These are phyloP conservation scores for Cyrtodaria siliqua DNA, from an alignment of 2,888 invertebrate genomes.

Conservation along the genomic window DNA sequence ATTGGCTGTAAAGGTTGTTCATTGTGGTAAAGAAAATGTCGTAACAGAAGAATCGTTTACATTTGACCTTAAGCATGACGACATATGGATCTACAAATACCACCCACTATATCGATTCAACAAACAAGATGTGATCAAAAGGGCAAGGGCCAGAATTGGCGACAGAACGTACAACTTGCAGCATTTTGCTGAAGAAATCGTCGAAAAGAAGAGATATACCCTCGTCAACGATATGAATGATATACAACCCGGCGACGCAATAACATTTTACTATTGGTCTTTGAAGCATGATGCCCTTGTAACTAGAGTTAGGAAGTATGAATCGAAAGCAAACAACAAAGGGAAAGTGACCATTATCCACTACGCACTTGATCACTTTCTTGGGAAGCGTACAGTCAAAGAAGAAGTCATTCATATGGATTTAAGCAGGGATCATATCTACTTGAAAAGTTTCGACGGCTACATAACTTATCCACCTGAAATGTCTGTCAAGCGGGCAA, in stretches of 20 bases:
- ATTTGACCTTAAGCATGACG: slow-evolving; percentile 32
- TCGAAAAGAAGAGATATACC: slow-evolving; percentile 12
- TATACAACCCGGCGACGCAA: slow-evolving; percentile 27
- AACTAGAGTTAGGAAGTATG: background rate
- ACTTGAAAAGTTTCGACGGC: slow-evolving; percentile 27
- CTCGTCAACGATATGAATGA: slow-evolving; percentile 7
- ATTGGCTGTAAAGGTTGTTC: slow-evolving; percentile 19
- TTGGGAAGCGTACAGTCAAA: slow-evolving; percentile 19
- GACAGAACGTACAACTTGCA: slow-evolving; percentile 26
- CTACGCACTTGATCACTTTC: slow-evolving; percentile 23
- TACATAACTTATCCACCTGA: slow-evolving; percentile 16
- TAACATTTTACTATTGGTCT: slow-evolving; percentile 34
- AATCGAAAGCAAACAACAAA: background rate
- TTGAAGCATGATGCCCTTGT: slow-evolving; percentile 36
- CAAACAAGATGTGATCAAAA: slow-evolving; percentile 7
- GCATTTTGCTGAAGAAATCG: slow-evolving; percentile 25
- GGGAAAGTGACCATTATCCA: slow-evolving; percentile 24
- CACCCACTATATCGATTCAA: slow-evolving; percentile 24
- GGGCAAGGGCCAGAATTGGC: slow-evolving; percentile 31
- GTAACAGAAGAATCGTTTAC: slow-evolving; percentile 31
- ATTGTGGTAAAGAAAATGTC: slow-evolving; percentile 14
- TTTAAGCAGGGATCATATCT: slow-evolving; percentile 8
- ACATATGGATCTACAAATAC: slow-evolving; percentile 37
- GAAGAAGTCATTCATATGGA: slow-evolving; percentile 23
- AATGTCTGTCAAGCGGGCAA: slow-evolving; percentile 24